These are phyloP conservation scores for Leucoraja erinaceus DNA, from an alignment of 2,113 vertebrate genomes.

Conservation along the genomic window DNA sequence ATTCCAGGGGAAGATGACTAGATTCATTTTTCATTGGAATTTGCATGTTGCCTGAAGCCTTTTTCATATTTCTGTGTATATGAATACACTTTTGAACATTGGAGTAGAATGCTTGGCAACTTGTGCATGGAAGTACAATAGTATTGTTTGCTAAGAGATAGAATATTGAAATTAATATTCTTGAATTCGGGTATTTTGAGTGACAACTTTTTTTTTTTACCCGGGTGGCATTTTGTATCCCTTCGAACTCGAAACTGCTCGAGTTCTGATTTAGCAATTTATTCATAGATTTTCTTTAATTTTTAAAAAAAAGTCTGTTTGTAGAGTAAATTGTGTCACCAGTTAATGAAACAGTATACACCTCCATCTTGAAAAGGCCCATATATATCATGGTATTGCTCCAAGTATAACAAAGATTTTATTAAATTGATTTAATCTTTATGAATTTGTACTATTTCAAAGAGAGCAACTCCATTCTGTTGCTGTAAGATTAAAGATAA, in stretches of 20 bases:
- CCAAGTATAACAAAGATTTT: neutral
- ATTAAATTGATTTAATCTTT: neutral
- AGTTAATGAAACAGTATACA: neutral
- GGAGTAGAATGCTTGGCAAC: neutral
- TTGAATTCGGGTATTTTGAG: neutral
- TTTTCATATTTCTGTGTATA: neutral
- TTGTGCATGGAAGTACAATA: neutral
- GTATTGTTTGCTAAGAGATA: neutral
- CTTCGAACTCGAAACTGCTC: neutral
- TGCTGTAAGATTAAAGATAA: neutral
- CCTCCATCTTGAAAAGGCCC: neutral
- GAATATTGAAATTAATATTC: neutral
- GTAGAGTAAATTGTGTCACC: neutral
- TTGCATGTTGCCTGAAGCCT: neutral
- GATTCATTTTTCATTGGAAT: neutral
- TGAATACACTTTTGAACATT: neutral
- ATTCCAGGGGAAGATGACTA: neutral
- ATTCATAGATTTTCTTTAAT: neutral
- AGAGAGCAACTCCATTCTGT: neutral
- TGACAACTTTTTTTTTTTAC: neutral
- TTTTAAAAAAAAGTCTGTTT: neutral
- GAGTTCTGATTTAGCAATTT: neutral
- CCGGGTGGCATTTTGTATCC: neutral
- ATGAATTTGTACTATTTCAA: neutral
- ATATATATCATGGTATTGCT: neutral